Conservation (phyloP, 2,888 invertebrate genomes). For the Acleris sparsana region DNA sequence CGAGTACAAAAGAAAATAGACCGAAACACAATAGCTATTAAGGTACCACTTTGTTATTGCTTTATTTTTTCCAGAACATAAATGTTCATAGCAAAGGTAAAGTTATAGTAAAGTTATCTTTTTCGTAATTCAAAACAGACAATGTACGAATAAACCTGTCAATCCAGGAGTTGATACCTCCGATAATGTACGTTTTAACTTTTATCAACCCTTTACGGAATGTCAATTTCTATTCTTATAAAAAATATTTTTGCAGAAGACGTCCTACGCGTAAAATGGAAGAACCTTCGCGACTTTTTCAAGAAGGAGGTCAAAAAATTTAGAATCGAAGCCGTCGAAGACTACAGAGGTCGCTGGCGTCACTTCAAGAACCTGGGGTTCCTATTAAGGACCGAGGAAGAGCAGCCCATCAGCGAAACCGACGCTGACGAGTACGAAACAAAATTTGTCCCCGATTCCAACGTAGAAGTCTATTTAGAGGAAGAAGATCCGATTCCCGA, state of each 20-base stretch:
- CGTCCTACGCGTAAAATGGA: slow-evolving; percentile 57
- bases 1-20: no score
- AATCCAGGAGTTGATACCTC: no score
- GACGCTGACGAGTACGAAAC: slow-evolving; percentile 19
- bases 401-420: slow-evolving; percentile 8
- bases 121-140: no score
- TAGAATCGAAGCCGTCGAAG: slow-evolving; percentile 36
- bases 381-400: slow-evolving; percentile 11
- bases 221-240: background rate
- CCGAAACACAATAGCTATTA: no score
- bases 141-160: no score
- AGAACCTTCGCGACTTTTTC: slow-evolving; percentile 57
- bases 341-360: slow-evolving; percentile 56
- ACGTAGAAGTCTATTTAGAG: slow-evolving; percentile 24
- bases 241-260: slow-evolving; percentile 49
- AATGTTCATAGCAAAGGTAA: no score
- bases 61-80: no score
- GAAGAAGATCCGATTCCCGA: slow-evolving; percentile 44
- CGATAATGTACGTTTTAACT: no score
- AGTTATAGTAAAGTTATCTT: no score
- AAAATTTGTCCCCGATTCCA: slow-evolving; percentile 24
- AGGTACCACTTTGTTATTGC: no score
- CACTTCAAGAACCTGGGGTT: slow-evolving; percentile 45
- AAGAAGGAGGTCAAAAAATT: slow-evolving; percentile 50
- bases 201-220: no score